Base-by-base conservation (phyloP, 2,888 invertebrate genomes). In the Synergus itoensis region DNA sequence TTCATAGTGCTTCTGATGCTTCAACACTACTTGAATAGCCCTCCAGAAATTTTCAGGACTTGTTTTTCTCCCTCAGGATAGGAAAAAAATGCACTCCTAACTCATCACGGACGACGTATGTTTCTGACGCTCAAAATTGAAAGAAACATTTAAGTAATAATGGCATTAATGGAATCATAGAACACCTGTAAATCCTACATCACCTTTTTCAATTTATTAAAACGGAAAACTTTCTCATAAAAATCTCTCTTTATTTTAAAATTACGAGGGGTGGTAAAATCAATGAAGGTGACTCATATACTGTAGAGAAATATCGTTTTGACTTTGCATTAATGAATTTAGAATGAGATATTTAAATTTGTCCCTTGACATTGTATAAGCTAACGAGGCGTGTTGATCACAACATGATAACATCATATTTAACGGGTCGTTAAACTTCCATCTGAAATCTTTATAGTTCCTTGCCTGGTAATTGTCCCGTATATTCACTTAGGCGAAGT, bases 1-100 rank as follows among this genome's bases (percentile, higher is more conserved):
- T 73, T 40, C 53, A 28, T 73, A 73, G 63, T 41, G 79, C 76
- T 77, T 78, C 64, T 77, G 76, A 77, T 63, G 80, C 79, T 80
- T 80, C 63, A 60, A 18, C 64, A 75, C 64, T 60, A 78, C 40
- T 73, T 80, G 78, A 64, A 77, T 69, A 60, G 48, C 28, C 63
- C 53, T 78, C 36, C 36, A 73, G 53, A 73, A 73, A 40, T 53
- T 73, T 53, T 53, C 53, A 73, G 69, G 69, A 40, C 73, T 36
- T 36, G 1, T 14, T 73, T 73, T 53, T 11, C 73, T n/a, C 11
- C 73, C 53, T 53, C 36, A 40, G 36, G 53, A 73, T 40, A 73
- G 36, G 73, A 28, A 36, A 48, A 73, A 73, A 73, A 28, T 53
- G 11, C 53, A 69, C 48, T 69, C 18, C 12, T 36, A 12, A 73